Evolutionary conservation across 1,140 invertebrate species (phyloP).

Genomic region (Bombus difficillimus): DNA sequence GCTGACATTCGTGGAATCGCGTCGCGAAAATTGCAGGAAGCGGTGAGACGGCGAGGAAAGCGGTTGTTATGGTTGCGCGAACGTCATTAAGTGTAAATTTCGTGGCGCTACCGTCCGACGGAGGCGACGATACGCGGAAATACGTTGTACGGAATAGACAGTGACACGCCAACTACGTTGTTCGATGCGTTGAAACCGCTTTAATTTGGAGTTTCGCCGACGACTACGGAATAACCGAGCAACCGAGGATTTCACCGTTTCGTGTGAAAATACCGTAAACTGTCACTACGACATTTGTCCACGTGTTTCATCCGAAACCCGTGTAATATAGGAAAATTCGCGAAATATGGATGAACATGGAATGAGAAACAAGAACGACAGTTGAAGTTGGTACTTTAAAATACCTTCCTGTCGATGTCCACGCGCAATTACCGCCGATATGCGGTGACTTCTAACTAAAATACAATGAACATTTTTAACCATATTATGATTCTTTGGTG

Average conservation of each 20-base stretch:
- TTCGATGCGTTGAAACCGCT: constrained; percentile 17
- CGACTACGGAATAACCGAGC: not conserved
- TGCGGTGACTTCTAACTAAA: no score
- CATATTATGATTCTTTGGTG: no score
- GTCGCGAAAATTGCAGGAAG: not conserved
- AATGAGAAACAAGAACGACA: not conserved
- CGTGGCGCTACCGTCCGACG: not conserved
- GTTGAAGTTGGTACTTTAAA: not conserved
- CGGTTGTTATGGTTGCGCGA: not conserved
- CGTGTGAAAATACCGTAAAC: constrained; percentile 30
- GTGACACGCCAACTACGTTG: not conserved
- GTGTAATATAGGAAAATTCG: not conserved
- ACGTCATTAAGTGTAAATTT: constrained; percentile 24
- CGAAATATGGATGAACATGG: not conserved
- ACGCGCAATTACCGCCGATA: no score
- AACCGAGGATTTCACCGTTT: constrained; percentile 24
- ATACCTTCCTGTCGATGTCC: not conserved
- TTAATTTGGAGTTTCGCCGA: constrained; percentile 30
- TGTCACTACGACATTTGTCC: not conserved
- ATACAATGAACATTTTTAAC: no score
- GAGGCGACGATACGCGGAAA: not conserved
- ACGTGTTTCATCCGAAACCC: not conserved
- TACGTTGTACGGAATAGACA: constrained; percentile 8
- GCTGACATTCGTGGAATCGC: not conserved
- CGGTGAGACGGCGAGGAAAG: no score